A percentile compares a stretch with the other conserved stretches of the same genome.
phyloP scores from a whole-genome alignment of 1,140 invertebrate species.

The Harlomillsia oculata region DNA sequence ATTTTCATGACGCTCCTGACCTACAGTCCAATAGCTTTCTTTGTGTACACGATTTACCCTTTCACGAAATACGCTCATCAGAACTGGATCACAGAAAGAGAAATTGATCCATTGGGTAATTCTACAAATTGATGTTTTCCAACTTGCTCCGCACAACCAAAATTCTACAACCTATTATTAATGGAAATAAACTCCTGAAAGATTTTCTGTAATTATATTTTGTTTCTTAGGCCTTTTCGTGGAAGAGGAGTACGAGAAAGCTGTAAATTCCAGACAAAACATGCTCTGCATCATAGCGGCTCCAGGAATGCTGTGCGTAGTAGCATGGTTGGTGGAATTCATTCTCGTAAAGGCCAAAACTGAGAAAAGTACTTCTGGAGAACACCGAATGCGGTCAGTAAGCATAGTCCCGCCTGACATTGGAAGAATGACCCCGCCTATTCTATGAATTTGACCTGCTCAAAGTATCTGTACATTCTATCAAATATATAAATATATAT shows the following conservation, averaged over 20 bases:
- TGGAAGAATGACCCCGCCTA: no score
- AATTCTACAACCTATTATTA: neutral
- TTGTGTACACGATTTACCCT: slow-evolving; percentile 8
- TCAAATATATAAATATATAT: no score
- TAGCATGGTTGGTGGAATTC: slow-evolving; percentile 7
- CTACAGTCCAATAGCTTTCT: slow-evolving; percentile 9
- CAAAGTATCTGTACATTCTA: no score
- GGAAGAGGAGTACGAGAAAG: neutral
- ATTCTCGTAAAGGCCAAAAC: neutral
- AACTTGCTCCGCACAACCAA: no score
- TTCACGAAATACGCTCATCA: neutral
- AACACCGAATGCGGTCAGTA: neutral
- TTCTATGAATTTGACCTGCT: no score
- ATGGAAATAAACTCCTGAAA: neutral
- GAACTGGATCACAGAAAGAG: neutral
- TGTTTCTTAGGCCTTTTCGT: neutral
- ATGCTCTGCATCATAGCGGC: neutral
- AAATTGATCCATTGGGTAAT: slow-evolving; percentile 24
- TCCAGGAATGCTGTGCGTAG: slow-evolving; percentile 7
- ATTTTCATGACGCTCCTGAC: neutral
- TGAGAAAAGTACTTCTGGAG: neutral
- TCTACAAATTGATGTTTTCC: no score
- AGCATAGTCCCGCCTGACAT: no score
- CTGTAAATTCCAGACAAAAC: neutral
- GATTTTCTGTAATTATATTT: neutral